Evolutionary conservation across 2,113 vertebrate species (phyloP), one percentile per base, ranked within the genome.

Genomic region (Entelurus aequoreus): DNA sequence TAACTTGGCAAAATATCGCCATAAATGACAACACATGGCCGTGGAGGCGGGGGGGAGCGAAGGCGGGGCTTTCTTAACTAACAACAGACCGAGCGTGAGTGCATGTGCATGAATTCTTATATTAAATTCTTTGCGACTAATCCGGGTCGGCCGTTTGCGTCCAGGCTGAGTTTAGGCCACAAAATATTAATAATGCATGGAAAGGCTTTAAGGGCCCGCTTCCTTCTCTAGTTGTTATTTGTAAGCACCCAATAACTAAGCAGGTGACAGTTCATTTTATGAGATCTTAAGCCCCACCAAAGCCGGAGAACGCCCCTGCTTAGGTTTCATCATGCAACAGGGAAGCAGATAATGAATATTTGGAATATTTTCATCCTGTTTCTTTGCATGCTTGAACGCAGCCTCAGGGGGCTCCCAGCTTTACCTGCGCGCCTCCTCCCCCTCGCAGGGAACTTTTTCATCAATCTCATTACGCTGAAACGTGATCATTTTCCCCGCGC

Each of bases 211-310:
- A 63, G 71, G 70, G 67, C 71, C 60, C 71, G 77, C 72, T 86
- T 76, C 77, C 83, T 82, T 77, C 76, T 79, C 74, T 80, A 84
- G 82, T 85, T 87, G 84, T 90, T 86, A 86, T 88, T 87, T 88
- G 87, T 87, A 86, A 87, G 87, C 86, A 83, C 74, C 84, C 80
- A 85, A 84, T 85, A 86, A 80, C 84, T 83, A 88, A 87, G 84
- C 84, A 85, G 84, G 82, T 87, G 87, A 86, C 86, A 87, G 82
- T 84, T 88, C 82, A 85, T 89, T 88, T 88, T 87, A 89, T 89
- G 87, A 89, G 88, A 87, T 88, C 77, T 81, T 89, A 89, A 90
- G 86, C 87, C 86, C 37, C 48, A 61, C 71, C 40, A 79, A 88
- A 86, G 84, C 88, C 82, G 50, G 71, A 78, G 77, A 82, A 84